Evolutionary conservation across 2,888 invertebrate genomes (phyloP).

Genomic region (Athetis lepigone): DNA sequence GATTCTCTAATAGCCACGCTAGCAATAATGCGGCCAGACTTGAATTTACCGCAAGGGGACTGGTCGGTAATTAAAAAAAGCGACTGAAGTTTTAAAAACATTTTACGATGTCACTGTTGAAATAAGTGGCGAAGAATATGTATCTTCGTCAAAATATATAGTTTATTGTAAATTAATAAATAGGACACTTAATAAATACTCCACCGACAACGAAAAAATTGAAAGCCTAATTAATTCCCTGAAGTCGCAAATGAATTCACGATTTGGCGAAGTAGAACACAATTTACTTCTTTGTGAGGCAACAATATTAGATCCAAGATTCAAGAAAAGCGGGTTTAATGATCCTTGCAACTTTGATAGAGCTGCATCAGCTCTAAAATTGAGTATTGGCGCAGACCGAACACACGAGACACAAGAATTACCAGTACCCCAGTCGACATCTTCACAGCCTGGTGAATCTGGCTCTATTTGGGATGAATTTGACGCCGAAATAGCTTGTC

Average conservation of each 20-base stretch:
- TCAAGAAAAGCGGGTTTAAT: constrained; percentile 17
- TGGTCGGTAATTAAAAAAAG: constrained; percentile 39
- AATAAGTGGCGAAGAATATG: constrained; percentile 50
- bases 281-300: constrained; percentile 36
- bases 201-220: constrained; percentile 5
- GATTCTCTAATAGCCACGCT: constrained; percentile 55
- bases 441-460: not conserved
- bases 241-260: constrained; percentile 9
- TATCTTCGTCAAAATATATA: constrained; percentile 45
- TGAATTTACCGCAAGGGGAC: constrained; percentile 35
- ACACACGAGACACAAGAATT: constrained; percentile 10
- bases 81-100: constrained; percentile 34
- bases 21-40: constrained; percentile 48
- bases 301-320: constrained; percentile 22
- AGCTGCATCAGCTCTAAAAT: constrained; percentile 39
- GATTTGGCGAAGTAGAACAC: constrained; percentile 38
- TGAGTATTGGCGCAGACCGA: constrained; percentile 29
- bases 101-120: constrained; percentile 58
- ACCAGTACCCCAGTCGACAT: constrained; percentile 3
- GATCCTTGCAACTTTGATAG: constrained; percentile 26
- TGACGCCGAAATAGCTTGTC: not conserved
- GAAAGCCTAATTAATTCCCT: constrained; percentile 14
- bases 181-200: constrained; percentile 9
- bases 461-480: constrained; percentile 9
- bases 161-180: constrained; percentile 47